These are phyloP conservation scores for Cheilosia urbana DNA, from an alignment of 2,888 invertebrate species.

Conservation along the genomic window DNA sequence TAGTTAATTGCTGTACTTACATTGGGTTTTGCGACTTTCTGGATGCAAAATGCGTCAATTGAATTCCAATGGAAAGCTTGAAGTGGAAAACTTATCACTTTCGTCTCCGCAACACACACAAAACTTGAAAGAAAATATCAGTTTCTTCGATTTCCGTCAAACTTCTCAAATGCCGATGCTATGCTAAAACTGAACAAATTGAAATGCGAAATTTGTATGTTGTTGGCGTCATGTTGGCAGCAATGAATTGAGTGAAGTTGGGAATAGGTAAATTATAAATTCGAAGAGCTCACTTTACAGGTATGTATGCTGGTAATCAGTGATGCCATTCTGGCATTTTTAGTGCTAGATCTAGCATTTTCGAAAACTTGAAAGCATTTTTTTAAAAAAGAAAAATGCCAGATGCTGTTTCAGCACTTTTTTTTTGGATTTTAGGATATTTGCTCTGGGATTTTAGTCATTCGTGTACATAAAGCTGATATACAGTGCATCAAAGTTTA, in stretches of 20 bases:
- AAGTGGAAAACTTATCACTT: conserved; percentile 26
- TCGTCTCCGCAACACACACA: conserved; percentile 64
- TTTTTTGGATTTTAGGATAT: no score
- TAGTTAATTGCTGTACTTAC: conserved; percentile 52
- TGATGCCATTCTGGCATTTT: no score
- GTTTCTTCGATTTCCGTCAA: conserved; percentile 61
- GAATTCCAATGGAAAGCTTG: conserved; percentile 9
- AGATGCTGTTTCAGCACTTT: no score
- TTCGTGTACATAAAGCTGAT: no score
- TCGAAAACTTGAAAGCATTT: no score
- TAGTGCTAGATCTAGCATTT: no score
- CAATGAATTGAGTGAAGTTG: conserved; percentile 52
- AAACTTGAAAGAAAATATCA: conserved; percentile 64
- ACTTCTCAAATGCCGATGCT: conserved; percentile 75
- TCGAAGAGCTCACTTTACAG: no score
- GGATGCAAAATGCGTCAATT: conserved; percentile 43
- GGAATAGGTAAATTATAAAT: neutral
- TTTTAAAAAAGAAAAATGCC: no score
- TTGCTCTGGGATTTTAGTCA: no score
- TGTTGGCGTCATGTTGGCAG: conserved; percentile 53
- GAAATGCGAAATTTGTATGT: conserved; percentile 62
- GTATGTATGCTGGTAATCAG: no score
- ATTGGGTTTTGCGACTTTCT: conserved; percentile 7
- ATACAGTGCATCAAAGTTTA: no score
- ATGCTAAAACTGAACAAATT: conserved; percentile 70